Conservation (phyloP, 2,113 vertebrate genomes). For the Cervus canadensis region DNA sequence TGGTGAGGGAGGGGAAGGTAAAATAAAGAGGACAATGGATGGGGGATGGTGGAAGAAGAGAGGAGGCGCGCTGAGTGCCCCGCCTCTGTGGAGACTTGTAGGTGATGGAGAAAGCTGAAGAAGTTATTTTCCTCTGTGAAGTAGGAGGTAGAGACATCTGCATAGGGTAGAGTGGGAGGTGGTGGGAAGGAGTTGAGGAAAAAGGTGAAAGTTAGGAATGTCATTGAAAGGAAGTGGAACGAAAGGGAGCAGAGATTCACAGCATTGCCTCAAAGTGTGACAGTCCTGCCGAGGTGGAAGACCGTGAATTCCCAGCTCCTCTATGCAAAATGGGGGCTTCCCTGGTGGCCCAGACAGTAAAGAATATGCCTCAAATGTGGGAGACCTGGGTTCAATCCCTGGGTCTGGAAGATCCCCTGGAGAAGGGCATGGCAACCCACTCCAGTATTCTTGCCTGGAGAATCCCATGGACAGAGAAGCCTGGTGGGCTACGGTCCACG, state of each 20-base stretch:
- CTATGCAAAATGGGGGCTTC: neutral
- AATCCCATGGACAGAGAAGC: neutral
- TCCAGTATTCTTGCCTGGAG: neutral
- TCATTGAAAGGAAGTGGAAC: neutral
- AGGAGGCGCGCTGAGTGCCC: neutral
- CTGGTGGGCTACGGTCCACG: neutral
- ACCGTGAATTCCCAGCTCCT: too few species aligned
- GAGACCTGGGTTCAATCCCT: neutral
- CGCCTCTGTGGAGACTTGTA: neutral
- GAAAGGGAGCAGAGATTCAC: neutral
- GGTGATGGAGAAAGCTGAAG: neutral
- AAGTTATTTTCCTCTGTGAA: neutral
- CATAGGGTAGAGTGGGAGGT: neutral
- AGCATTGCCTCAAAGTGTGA: neutral
- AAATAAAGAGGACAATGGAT: neutral
- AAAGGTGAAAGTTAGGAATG: neutral
- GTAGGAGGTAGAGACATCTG: neutral
- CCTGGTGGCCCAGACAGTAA: neutral
- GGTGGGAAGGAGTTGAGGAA: neutral
- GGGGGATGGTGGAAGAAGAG: neutral
- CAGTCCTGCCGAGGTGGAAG: too few species aligned
- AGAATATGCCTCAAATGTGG: neutral
- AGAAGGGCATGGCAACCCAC: neutral
- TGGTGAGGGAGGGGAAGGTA: neutral
- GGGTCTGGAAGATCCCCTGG: neutral